A percentile compares a stretch with the other conserved stretches of the same genome.
phyloP scores from a whole-genome alignment of 2,888 invertebrate genomes.

The Xanthostigma xanthostigma region DNA sequence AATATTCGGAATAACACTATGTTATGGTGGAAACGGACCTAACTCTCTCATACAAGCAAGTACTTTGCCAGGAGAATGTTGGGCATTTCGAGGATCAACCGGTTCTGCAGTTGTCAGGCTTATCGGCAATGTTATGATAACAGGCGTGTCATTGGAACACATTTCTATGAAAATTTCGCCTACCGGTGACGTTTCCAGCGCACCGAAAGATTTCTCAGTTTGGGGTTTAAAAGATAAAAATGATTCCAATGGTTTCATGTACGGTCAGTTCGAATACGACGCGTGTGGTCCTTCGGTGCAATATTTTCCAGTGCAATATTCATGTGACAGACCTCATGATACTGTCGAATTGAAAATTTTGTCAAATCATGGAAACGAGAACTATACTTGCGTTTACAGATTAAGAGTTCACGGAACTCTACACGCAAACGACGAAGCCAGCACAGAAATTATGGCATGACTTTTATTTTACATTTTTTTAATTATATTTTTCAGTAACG shows the following conservation, averaged over 20 bases:
- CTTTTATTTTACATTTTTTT: too few species aligned
- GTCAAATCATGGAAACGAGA: constrained; percentile 53
- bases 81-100: constrained; percentile 63
- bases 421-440: too few species aligned
- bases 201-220: constrained; percentile 48
- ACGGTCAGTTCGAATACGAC: constrained; percentile 46
- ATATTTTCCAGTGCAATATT: constrained; percentile 35
- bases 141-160: constrained; percentile 64
- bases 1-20: constrained; percentile 29
- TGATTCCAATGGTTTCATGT: constrained; percentile 29
- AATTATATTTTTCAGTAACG: too few species aligned
- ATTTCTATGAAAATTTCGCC: constrained; percentile 58
- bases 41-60: constrained; percentile 30
- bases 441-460: too few species aligned
- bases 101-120: constrained; percentile 62
- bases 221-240: constrained; percentile 22
- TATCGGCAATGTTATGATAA: constrained; percentile 44
- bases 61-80: constrained; percentile 68
- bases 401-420: constrained; percentile 4
- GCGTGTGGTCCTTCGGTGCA: constrained; percentile 40
- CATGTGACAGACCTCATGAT: constrained; percentile 23
- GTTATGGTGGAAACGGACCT: constrained; percentile 28
- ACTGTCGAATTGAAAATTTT: constrained; percentile 51
- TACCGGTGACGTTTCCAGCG: constrained; percentile 50
- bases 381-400: constrained; percentile 63